A percentile compares a stretch with the other conserved stretches of the same genome.
phyloP scores from a whole-genome alignment of 2,888 invertebrate species.

The Elmis aenea region DNA sequence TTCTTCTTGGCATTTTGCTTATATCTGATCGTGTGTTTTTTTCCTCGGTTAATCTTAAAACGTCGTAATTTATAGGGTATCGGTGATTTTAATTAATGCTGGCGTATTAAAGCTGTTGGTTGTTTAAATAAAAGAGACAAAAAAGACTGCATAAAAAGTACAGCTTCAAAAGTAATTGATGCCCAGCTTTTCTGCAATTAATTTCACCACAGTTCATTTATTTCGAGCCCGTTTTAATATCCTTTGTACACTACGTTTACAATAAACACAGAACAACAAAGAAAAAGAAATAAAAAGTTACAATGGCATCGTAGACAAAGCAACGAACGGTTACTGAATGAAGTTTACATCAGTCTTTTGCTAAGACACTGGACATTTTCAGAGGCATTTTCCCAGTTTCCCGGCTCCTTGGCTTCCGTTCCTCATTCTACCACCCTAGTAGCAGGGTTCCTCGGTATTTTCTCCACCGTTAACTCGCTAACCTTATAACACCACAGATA shows the following conservation, averaged over 20 bases:
- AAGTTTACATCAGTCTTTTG: slow-evolving; percentile 16
- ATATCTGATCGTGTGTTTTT: no score
- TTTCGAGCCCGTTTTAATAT: slow-evolving; percentile 4
- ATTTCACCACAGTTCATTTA: slow-evolving; percentile 22
- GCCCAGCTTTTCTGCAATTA: slow-evolving; percentile 10
- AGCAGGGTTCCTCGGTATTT: slow-evolving; percentile 13
- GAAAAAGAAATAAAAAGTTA: slow-evolving; percentile 3
- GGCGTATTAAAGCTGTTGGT: no score
- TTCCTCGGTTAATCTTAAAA: no score
- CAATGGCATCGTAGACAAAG: slow-evolving; percentile 5
- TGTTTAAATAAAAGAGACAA: no score
- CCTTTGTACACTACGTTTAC: slow-evolving; percentile 5
- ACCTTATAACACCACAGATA: slow-evolving; percentile 11
- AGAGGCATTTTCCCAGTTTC: slow-evolving; percentile 19
- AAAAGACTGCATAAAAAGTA: no score
- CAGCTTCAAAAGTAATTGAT: slow-evolving; percentile 6
- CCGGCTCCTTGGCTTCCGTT: slow-evolving; percentile 20
- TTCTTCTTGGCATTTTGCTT: no score
- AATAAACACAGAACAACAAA: slow-evolving; percentile 8
- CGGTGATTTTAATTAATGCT: no score
- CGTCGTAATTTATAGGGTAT: no score
- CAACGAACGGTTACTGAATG: slow-evolving; percentile 8
- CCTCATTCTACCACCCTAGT: slow-evolving; percentile 5
- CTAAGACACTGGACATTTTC: slow-evolving; percentile 12
- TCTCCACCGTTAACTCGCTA: slow-evolving; percentile 16